Evolutionary conservation across 2,113 vertebrate genomes (phyloP).

Genomic region (Agelaius tricolor): DNA sequence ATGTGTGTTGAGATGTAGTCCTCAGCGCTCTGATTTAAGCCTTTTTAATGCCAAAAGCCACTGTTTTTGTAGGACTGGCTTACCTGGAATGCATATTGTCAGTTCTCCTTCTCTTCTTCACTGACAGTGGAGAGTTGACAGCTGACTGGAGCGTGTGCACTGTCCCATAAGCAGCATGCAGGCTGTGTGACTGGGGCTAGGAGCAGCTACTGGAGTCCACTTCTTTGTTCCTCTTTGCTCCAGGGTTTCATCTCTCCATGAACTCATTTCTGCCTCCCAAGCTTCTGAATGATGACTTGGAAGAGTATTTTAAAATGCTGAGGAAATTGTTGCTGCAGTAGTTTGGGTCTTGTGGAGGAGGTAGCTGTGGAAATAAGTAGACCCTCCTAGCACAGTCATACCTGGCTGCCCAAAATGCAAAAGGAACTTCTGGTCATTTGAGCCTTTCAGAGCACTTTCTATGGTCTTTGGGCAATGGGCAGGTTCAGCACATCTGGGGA

Average conservation of each 20-base stretch:
- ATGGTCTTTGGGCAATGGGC: fast-evolving
- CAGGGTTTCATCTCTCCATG: background rate
- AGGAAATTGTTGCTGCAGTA: background rate
- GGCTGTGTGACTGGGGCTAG: background rate
- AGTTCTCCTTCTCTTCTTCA: background rate
- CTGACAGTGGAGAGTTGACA: background rate
- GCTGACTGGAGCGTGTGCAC: background rate
- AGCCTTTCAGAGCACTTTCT: background rate
- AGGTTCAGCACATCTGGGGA: background rate
- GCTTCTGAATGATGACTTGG: background rate
- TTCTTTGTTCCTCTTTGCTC: background rate
- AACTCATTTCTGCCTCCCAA: background rate
- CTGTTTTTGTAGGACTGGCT: background rate
- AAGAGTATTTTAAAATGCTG: background rate
- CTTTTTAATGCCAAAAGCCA: background rate
- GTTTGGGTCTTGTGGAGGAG: background rate
- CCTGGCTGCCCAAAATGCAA: background rate
- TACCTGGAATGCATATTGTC: background rate
- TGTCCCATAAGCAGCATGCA: background rate
- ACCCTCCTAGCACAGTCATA: background rate
- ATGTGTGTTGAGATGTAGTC: background rate
- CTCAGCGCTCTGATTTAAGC: background rate
- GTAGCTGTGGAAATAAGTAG: background rate
- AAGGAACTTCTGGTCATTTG: background rate
- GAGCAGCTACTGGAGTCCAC: background rate